Conservation (phyloP, 1,140 invertebrate genomes). For the Monochamus saltuarius region DNA sequence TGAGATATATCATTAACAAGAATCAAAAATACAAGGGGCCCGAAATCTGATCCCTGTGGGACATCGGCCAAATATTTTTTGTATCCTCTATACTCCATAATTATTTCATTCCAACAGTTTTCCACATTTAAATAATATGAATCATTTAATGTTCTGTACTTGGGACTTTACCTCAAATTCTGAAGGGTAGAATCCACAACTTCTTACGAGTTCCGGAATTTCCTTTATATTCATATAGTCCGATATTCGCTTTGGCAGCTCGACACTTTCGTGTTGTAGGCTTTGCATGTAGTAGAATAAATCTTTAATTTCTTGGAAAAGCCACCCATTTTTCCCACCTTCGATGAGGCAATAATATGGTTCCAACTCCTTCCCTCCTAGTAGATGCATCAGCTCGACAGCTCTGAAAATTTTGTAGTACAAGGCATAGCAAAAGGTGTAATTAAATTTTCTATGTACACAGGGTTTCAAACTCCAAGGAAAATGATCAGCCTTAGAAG, state of each 20-base stretch:
- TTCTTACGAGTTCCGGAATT: constrained; percentile 70
- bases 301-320: constrained; percentile 69
- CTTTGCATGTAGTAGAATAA: constrained; percentile 75
- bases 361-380: constrained; percentile 57
- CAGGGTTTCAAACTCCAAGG: no score
- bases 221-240: constrained; percentile 64
- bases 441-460: no score
- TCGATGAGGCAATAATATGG: constrained; percentile 63
- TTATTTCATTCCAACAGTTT: no score
- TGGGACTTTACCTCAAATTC: constrained; percentile 69
- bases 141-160: no score
- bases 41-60: no score
- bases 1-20: no score
- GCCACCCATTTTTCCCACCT: constrained; percentile 60
- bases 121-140: no score
- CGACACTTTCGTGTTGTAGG: constrained; percentile 65
- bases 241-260: constrained; percentile 57
- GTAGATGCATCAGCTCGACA: constrained; percentile 54
- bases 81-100: no score
- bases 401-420: constrained; percentile 48
- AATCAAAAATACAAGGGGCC: no score
- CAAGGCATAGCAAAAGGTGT: no score
- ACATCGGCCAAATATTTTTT: no score
- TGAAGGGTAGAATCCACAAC: constrained; percentile 72
- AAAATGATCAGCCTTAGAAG: no score